Evolutionary conservation across 1,140 invertebrate species (phyloP).

Genomic region (Copidosoma floridanum): DNA sequence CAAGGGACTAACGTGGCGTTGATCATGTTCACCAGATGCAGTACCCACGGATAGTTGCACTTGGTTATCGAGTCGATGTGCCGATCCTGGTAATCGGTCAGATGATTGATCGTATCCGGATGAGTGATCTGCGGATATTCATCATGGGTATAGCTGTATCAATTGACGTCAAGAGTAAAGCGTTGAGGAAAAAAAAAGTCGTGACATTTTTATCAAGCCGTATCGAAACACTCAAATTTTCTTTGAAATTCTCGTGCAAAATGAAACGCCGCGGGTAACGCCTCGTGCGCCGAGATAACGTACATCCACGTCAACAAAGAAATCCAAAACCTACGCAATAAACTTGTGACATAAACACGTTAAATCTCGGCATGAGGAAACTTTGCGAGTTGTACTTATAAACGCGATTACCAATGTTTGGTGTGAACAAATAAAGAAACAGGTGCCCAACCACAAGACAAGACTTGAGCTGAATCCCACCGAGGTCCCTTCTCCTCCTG

Average conservation of each 20-base stretch:
- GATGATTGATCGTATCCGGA: conserved; percentile 61
- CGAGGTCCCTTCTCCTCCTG: conserved; percentile 35
- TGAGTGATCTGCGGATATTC: conserved; percentile 53
- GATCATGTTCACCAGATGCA: conserved; percentile 58
- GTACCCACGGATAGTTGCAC: conserved; percentile 62
- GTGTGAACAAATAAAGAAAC: not conserved
- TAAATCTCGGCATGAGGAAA: not conserved
- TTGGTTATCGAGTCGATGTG: conserved; percentile 65
- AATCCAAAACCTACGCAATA: too few relatives aligned
- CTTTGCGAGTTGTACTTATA: not conserved
- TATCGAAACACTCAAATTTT: too few relatives aligned
- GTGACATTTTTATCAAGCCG: too few relatives aligned
- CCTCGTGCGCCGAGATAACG: too few relatives aligned
- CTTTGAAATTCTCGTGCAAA: too few relatives aligned
- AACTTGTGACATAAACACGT: too few relatives aligned
- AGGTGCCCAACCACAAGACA: conserved; percentile 39
- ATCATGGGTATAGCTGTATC: not conserved
- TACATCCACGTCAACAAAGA: too few relatives aligned
- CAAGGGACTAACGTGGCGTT: conserved; percentile 59
- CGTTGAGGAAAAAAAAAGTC: too few relatives aligned
- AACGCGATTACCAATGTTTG: not conserved
- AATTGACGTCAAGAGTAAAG: too few relatives aligned
- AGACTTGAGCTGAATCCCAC: conserved; percentile 34
- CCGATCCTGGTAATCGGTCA: conserved; percentile 61
- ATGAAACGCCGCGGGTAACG: too few relatives aligned